These are phyloP conservation scores for Agonopterix alstromeriana DNA, from an alignment of 2,888 invertebrate genomes.

Conservation along the genomic window DNA sequence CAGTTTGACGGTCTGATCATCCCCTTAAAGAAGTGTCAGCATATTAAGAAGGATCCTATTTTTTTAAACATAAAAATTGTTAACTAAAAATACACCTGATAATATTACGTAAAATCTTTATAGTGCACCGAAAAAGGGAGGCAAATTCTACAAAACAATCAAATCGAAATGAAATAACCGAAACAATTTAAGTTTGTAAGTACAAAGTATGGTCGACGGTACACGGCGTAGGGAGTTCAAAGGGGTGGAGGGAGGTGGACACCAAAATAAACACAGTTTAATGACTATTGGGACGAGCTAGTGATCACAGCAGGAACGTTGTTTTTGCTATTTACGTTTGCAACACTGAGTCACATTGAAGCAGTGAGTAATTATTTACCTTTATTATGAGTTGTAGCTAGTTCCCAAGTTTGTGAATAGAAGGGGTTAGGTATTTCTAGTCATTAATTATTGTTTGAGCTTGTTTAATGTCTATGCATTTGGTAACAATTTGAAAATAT, in stretches of 20 bases:
- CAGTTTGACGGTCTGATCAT: too few species aligned
- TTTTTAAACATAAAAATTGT: too few species aligned
- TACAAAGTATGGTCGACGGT: constrained; percentile 14
- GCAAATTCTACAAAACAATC: constrained; percentile 3
- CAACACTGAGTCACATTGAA: background rate
- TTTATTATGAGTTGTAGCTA: background rate
- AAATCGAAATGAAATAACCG: constrained; percentile 6
- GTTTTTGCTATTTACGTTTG: constrained; percentile 10
- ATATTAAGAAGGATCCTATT: too few species aligned
- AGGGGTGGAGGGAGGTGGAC: constrained; percentile 13
- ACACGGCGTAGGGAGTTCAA: constrained; percentile 9
- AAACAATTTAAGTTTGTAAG: constrained; percentile 9
- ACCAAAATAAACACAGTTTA: constrained; percentile 44
- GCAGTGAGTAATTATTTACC: background rate
- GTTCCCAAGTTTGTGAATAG: too few species aligned
- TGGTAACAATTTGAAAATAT: too few species aligned
- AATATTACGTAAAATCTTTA: too few species aligned
- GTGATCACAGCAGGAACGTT: constrained; percentile 17
- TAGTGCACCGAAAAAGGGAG: background rate
- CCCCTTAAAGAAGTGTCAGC: too few species aligned
- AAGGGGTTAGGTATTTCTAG: background rate
- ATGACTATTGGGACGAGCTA: constrained; percentile 40
- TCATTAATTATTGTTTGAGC: background rate
- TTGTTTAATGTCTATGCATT: too few species aligned
- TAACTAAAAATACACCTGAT: too few species aligned